Conservation (phyloP, 2,888 invertebrate species). For the Drosophila longiperda region DNA sequence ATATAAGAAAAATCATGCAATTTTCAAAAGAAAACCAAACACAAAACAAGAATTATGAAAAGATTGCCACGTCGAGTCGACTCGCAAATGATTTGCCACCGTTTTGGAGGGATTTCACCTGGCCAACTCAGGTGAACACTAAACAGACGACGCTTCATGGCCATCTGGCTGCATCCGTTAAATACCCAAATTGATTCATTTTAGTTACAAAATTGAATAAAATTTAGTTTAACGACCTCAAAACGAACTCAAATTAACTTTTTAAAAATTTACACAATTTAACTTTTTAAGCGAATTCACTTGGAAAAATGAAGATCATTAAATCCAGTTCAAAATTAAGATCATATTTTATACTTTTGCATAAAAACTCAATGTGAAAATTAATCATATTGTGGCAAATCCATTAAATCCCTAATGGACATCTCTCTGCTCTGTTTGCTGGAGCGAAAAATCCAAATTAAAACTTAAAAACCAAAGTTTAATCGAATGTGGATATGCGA, state of each 20-base stretch:
- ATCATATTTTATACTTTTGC: not conserved
- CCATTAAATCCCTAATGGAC: not conserved
- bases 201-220: conserved; percentile 4
- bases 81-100: conserved; percentile 58
- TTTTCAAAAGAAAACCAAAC: conserved; percentile 78
- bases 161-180: conserved; percentile 25
- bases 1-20: conserved; percentile 66
- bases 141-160: conserved; percentile 34
- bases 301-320: not conserved
- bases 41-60: conserved; percentile 69
- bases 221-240: not conserved
- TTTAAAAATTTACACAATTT: not conserved
- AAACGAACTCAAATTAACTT: not conserved
- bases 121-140: conserved; percentile 44
- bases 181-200: conserved; percentile 30
- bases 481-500: not conserved
- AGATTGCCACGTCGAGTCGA: conserved; percentile 45
- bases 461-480: not conserved
- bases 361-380: not conserved
- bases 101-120: conserved; percentile 66
- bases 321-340: not conserved
- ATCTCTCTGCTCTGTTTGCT: not conserved
- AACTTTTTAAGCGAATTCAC: not conserved
- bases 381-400: not conserved
- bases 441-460: not conserved